Percentiles rank a stretch among this genome's conserved stretches.
These are phyloP conservation scores for Coreoperca whiteheadi DNA, from an alignment of 2,113 vertebrate species.

Conservation along the genomic window DNA sequence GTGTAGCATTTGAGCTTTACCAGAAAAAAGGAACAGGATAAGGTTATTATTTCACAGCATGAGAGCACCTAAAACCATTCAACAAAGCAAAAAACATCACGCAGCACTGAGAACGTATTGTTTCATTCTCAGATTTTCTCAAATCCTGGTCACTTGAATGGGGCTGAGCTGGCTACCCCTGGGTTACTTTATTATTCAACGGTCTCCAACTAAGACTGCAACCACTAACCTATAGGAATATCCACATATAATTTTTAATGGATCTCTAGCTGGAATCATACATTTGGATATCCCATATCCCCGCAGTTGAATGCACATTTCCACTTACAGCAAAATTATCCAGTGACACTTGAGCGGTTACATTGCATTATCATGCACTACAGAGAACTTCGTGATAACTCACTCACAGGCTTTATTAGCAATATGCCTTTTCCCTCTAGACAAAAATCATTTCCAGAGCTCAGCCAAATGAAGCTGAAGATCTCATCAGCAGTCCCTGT, in stretches of 20 bases:
- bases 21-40: background rate
- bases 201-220: background rate
- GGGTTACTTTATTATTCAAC: background rate
- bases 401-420: slow-evolving; percentile 58
- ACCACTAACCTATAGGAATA: background rate
- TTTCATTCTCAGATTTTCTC: background rate
- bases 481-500: slow-evolving; percentile 57
- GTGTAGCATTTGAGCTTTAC: background rate
- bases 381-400: slow-evolving; percentile 54
- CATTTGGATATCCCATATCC: background rate
- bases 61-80: background rate
- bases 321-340: slow-evolving; percentile 29
- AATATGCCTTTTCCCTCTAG: slow-evolving; percentile 35
- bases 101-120: background rate
- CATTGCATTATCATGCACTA: slow-evolving; percentile 40
- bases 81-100: background rate
- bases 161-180: background rate
- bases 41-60: background rate
- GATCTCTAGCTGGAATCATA: background rate
- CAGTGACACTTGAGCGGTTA: slow-evolving; percentile 33
- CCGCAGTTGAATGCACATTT: slow-evolving; percentile 8
- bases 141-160: background rate
- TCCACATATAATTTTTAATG: background rate
- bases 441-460: slow-evolving; percentile 48
- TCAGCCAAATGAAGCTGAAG: slow-evolving; percentile 63